Evolutionary conservation across 2,888 invertebrate genomes (phyloP).

Genomic region (Matsumyia berberina): DNA sequence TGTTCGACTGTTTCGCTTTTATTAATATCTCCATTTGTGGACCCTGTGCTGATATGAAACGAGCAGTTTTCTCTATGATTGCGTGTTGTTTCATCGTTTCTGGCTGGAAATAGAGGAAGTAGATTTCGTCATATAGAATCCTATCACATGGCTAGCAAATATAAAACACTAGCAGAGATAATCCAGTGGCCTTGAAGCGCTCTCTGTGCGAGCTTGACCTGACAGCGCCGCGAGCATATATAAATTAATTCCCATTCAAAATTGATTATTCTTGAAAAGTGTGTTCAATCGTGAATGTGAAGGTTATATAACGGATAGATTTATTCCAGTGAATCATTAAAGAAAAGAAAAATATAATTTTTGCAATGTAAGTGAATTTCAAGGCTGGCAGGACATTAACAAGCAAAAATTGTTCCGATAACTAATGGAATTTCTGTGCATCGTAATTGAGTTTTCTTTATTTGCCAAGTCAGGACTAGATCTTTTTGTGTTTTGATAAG

Average conservation of each 20-base stretch:
- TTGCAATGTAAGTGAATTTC: conserved; percentile 49
- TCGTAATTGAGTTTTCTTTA: background rate
- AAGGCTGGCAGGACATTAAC: background rate
- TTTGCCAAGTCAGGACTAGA: background rate
- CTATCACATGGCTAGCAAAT: conserved; percentile 13
- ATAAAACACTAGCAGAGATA: conserved; percentile 49
- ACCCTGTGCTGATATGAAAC: conserved; percentile 95
- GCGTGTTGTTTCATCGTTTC: conserved; percentile 94
- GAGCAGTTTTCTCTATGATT: conserved; percentile 97
- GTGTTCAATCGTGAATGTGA: conserved; percentile 65
- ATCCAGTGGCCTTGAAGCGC: conserved; percentile 47
- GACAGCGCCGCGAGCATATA: conserved; percentile 54
- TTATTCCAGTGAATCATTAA: conserved; percentile 13
- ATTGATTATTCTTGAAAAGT: conserved; percentile 68
- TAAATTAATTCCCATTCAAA: conserved; percentile 60
- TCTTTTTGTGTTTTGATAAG: background rate
- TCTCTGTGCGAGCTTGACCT: conserved; percentile 40
- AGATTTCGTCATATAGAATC: conserved; percentile 48
- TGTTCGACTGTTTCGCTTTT: conserved; percentile 97
- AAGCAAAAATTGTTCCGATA: background rate
- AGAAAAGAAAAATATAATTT: conserved; percentile 9
- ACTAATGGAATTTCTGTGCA: background rate
- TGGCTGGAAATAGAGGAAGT: conserved; percentile 87
- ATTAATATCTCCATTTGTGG: conserved; percentile 99
- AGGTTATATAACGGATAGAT: conserved; percentile 63